Evolutionary conservation across 2,797 vertebrate genomes (phyloP).

Genomic region (Bradypodion pumilum): DNA sequence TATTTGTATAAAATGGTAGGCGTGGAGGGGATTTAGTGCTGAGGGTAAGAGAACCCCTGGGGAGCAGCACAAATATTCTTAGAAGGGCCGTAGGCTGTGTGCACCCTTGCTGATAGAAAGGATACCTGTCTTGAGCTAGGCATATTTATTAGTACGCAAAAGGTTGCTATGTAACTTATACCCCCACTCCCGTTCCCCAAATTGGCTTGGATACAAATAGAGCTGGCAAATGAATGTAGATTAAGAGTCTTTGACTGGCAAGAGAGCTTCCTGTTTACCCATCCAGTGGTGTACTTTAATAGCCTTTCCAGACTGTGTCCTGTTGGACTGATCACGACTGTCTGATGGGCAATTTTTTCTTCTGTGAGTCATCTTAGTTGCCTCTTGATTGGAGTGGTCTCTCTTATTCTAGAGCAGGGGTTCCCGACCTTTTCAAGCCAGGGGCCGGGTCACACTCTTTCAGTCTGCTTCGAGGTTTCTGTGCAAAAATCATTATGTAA

Average conservation of each 20-base stretch:
- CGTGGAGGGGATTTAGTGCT: background rate
- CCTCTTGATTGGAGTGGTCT: background rate
- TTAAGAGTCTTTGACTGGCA: background rate
- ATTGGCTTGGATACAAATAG: background rate
- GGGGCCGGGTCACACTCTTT: too few species aligned
- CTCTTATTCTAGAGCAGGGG: background rate
- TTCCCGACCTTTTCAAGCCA: too few species aligned
- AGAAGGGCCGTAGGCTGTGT: background rate
- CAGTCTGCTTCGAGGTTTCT: too few species aligned
- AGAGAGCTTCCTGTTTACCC: constrained; percentile 16
- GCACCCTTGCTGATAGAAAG: too few species aligned
- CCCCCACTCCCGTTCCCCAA: background rate
- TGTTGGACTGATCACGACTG: background rate
- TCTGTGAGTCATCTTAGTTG: background rate
- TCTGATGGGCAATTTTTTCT: constrained; percentile 11
- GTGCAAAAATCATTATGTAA: too few species aligned
- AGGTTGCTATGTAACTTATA: background rate
- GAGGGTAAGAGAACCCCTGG: background rate
- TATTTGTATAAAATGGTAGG: background rate
- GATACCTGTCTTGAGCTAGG: background rate
- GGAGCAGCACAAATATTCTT: too few species aligned
- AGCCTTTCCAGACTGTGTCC: constrained; percentile 3
- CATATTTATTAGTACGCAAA: background rate
- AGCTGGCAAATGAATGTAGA: background rate
- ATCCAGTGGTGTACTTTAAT: constrained; percentile 9